Evolutionary conservation across 2,797 vertebrate species (phyloP).

Genomic region (Parauchenoglanis punctatus): DNA sequence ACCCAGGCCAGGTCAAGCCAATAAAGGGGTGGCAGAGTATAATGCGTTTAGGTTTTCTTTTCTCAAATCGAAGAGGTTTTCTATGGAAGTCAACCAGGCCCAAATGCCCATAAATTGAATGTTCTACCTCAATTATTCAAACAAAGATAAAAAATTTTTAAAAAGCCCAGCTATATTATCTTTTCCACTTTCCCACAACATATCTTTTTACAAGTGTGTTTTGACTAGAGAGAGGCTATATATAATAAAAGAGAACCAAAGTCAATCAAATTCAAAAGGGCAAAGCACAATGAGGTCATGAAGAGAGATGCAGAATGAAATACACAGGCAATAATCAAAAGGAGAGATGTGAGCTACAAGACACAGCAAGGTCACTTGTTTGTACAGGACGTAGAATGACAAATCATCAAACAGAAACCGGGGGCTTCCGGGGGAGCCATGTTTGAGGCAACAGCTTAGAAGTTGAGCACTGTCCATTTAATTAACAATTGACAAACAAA

Average conservation of each 20-base stretch:
- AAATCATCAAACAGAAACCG: conserved; percentile 4
- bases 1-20: not conserved
- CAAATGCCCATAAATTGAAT: not conserved
- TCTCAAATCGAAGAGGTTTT: not conserved
- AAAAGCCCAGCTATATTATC: not conserved
- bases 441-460: too few relatives aligned
- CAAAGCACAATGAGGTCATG: not conserved
- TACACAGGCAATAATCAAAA: not conserved
- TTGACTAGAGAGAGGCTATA: not conserved
- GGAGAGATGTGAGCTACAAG: not conserved
- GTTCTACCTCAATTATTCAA: not conserved
- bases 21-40: not conserved
- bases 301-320: not conserved
- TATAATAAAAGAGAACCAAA: not conserved
- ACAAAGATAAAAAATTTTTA: not conserved
- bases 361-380: not conserved
- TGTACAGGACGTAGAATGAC: not conserved
- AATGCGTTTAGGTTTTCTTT: not conserved
- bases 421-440: too few relatives aligned
- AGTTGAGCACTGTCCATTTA: too few relatives aligned
- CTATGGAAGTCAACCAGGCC: not conserved
- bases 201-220: not conserved
- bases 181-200: not conserved
- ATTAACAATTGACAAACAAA: too few relatives aligned
- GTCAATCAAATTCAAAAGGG: not conserved